Base-by-base conservation (phyloP, 2,113 vertebrate genomes). In the Semicossyphus pulcher region DNA sequence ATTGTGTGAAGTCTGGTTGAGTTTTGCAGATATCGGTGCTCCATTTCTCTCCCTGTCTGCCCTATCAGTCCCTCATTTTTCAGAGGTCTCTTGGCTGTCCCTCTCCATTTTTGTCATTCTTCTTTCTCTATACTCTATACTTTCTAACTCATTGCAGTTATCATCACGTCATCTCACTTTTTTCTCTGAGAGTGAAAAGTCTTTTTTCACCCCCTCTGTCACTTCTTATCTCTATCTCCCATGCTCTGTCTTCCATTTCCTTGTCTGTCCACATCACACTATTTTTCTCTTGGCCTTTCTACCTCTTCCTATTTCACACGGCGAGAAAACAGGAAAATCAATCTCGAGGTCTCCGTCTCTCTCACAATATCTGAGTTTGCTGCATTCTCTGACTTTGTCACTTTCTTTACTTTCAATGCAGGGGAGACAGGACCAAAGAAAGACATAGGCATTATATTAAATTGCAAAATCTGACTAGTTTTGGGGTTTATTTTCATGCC, bases 191-290 rank as follows among this genome's bases (percentile, higher is more conserved):
- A 68, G 26, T 20, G 36, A 72, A 48, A 62, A 34, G 28, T 15
- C 60, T 59, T 56, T 79, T 71, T 65, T 48, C 16, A 34, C 44
- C 58, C 41, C 39, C 64, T 63, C 69, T 88, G 79, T 85, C 86
- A 77, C 67, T 86, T 83, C 44, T 9, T 54, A 74, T 83, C 64
- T 76, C 28, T 6, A 26, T 76, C 65, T 12, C 2, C 31, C 3
- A 2, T 34, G 39, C 68, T 58, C 48, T 45, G 54, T 83, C 66
- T 78, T 78, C 31, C 57, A 53, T 72, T 78, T 59, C 53, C 59
- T 66, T 64, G 63, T 67, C 69, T 41, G 49, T 69, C 64, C 25
- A 42, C 49, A 47, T 84, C 37, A 42, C 71, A 39, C 67, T 67
- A 31, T 70, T 52, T 78, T 64, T 45, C 39, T 41, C 68, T 41